Evolutionary conservation across 2,113 vertebrate species (phyloP), one percentile per base, ranked within the genome.

Genomic region (Rhabdornis inornatus): DNA sequence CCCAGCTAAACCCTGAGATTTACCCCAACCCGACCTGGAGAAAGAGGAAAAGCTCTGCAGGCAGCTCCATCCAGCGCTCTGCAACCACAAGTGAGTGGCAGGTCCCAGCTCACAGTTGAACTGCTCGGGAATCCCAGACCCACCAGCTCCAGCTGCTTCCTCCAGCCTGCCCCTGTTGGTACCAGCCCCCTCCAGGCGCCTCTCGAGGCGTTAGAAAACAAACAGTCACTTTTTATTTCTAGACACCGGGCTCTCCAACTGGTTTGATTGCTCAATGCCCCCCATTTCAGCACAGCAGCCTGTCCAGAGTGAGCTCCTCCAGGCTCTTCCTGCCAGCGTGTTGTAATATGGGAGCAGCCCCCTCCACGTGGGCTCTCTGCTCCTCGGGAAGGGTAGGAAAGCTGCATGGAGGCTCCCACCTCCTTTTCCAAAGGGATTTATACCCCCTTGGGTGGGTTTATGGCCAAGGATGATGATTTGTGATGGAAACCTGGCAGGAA

Each of bases 211-310:
- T 97, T 97, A 96, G 92, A 97, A 95, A 96, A 89, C 83, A 92
- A 97, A 95, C 97, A 97, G 96, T 94, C 94, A 78, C 96, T 97
- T 96, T 96, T 95, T 95, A 95, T 96, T 96, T 97, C 97, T 92
- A 89, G 93, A 90, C 75, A 95, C 82, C 77, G 66, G 94, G 10
- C 79, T 96, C 95, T 95, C 87, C 76, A 95, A 94, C 89, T 92
- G 95, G 40, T 49, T 30, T 10, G 88, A 96, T 97, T 97, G 96
- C 96, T 96, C 96, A 97, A 97, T 78, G 87, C 77, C 80, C 50
- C 83, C 31, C 52, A 1, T 93, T 92, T 95, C 94, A 82, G 95
- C 93, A 81, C 56, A 33, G 90, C 90, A 78, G 93, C 69, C 52
- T 18, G 88, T 15, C 94, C 93, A 88, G 2, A 11, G 59, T 0